Evolutionary conservation across 2,797 vertebrate genomes (phyloP), one percentile per base, ranked within the genome.

Genomic region (Sebastes oblongus): DNA sequence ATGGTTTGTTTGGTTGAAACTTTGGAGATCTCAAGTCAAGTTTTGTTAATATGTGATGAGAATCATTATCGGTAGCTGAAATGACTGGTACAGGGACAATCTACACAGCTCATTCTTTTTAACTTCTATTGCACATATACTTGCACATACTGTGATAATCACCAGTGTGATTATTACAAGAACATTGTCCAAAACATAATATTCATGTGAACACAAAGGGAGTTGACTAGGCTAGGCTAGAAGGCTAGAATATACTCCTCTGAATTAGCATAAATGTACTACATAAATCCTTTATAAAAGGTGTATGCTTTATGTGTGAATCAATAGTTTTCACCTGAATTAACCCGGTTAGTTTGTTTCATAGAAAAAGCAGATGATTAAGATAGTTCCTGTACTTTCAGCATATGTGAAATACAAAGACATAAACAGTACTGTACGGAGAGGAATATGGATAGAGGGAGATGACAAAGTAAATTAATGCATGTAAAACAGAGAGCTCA

Each of bases 401-500:
- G 6, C 46, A 9, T 36, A 20, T 42, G 13, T 61, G 34, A 52
- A 69, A 67, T 74, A 29, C 8, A 61, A 64, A 25, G 16, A 46
- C 22, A 13, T 14, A 30, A 12, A 29, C 56, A 27, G 24, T 20
- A 36, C 20, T 22, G 32, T n/a, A 54, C 5, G 24, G 20, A 66
- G 22, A 52, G 52, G 9, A 71, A n/a, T 58, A 65, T 66, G 24
- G 27, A 27, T 9, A 34, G 6, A 78, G 34, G 54, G 39, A 72
- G 25, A 56, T 50, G 14, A 18, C 64, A 64, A 72, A 68, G 64
- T 72, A 70, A 78, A 83, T 70, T 42, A 80, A 66, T 64, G 27
- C 80, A 84, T 62, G 70, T 67, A 74, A 16, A 80, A 66, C 18
- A 52, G 58, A 55, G 52, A 80, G 42, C 52, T 69, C 30, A 54